These are phyloP conservation scores for Oreochromis spilurus DNA, from an alignment of 2,113 vertebrate genomes.

Conservation along the genomic window DNA sequence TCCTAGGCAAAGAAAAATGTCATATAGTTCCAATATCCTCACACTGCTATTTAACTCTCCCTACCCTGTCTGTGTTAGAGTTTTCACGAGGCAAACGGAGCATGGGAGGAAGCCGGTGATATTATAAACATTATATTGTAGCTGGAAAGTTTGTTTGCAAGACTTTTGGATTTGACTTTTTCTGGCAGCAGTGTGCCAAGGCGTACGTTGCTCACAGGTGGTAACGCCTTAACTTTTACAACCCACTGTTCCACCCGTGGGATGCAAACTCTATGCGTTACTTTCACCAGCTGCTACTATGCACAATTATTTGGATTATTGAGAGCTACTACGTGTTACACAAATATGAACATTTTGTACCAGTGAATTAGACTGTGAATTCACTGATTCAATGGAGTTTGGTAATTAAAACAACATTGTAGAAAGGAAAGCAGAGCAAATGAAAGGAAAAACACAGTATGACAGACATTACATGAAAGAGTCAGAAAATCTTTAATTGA, in stretches of 20 bases:
- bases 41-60: slow-evolving; percentile 25
- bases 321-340: neutral
- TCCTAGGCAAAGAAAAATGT: slow-evolving; percentile 42
- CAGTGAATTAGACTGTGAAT: neutral
- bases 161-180: neutral
- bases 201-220: neutral
- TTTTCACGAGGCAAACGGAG: slow-evolving; percentile 7
- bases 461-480: neutral
- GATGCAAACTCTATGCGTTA: neutral
- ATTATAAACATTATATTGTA: neutral
- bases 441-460: neutral
- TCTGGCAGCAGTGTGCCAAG: neutral
- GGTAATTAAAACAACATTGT: neutral
- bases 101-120: neutral
- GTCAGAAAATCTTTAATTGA: neutral
- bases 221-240: neutral
- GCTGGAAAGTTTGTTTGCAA: neutral
- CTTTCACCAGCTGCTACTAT: neutral
- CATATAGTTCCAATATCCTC: slow-evolving; percentile 29
- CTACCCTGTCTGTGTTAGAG: neutral
- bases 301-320: neutral
- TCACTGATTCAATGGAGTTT: neutral
- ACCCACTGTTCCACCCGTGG: neutral
- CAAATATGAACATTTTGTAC: neutral
- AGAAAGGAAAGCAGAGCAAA: neutral